These are phyloP conservation scores for Dasyprocta punctata DNA, from an alignment of 2,113 vertebrate species.

Conservation along the genomic window DNA sequence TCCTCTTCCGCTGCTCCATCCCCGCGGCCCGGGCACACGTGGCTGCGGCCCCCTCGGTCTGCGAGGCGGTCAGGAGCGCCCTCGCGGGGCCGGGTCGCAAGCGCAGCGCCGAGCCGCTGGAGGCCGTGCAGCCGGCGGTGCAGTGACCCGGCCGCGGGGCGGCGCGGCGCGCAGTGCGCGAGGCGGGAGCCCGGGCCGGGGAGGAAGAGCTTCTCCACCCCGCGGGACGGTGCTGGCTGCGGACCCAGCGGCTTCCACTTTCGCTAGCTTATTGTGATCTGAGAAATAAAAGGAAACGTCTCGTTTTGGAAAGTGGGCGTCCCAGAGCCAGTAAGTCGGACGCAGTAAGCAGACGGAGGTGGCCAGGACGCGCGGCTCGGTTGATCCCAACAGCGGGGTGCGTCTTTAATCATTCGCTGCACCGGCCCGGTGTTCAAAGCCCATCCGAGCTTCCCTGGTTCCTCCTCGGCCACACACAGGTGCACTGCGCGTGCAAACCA, in stretches of 20 bases:
- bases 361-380: neutral
- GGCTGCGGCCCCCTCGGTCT: constrained; percentile 78
- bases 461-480: neutral
- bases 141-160: neutral
- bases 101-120: neutral
- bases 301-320: constrained; percentile 25
- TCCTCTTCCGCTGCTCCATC: constrained; percentile 82
- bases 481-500: rapidly evolving
- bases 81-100: constrained; percentile 58
- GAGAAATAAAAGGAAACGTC: constrained; percentile 47
- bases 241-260: neutral
- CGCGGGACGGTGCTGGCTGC: neutral
- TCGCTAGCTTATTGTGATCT: constrained; percentile 18
- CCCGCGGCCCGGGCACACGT: constrained; percentile 81
- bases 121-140: neutral
- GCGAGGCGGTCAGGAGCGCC: constrained; percentile 82
- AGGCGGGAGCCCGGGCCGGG: neutral
- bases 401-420: neutral
- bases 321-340: neutral
- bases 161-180: rapidly evolving
- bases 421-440: neutral
- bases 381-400: neutral
- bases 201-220: neutral
- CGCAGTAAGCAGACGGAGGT: neutral
- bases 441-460: neutral